Evolutionary conservation across 2,797 vertebrate species (phyloP).

Genomic region (Mormyrops attenuatus): DNA sequence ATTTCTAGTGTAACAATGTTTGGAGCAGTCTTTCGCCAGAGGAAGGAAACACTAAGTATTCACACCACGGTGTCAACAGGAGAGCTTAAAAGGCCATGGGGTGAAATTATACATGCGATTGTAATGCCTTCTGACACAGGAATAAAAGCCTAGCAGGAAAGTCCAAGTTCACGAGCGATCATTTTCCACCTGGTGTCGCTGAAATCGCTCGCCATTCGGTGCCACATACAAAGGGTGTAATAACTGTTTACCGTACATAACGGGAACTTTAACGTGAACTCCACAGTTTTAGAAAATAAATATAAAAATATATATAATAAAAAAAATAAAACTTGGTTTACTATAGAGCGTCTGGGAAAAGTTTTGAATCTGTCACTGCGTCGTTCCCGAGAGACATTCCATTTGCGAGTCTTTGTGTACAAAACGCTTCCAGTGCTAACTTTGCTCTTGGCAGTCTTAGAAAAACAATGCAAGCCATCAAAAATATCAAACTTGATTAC

Average conservation of each 20-base stretch:
- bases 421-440: conserved; percentile 48
- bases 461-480: conserved; percentile 54
- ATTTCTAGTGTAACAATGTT: background rate
- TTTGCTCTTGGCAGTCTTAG: conserved; percentile 50
- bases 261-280: conserved; percentile 32
- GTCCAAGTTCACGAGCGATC: background rate
- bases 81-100: conserved; percentile 35
- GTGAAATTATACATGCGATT: conserved; percentile 30
- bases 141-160: conserved; percentile 21
- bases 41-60: conserved; percentile 23
- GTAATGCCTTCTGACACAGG: conserved; percentile 18
- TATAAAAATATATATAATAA: background rate
- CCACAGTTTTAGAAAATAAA: conserved; percentile 31
- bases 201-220: conserved; percentile 6
- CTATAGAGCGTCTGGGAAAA: conserved; percentile 21
- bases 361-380: conserved; percentile 50
- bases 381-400: conserved; percentile 51
- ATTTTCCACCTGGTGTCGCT: conserved; percentile 6
- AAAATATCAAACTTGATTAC: conserved; percentile 54
- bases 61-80: conserved; percentile 42
- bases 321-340: conserved; percentile 10
- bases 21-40: background rate
- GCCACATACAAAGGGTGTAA: conserved; percentile 38
- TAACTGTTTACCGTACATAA: conserved; percentile 31
- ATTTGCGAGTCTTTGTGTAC: conserved; percentile 50